Evolutionary conservation across 2,888 invertebrate species (phyloP), one percentile per base, ranked within the genome.

Genomic region (Anagyrus pseudococci): DNA sequence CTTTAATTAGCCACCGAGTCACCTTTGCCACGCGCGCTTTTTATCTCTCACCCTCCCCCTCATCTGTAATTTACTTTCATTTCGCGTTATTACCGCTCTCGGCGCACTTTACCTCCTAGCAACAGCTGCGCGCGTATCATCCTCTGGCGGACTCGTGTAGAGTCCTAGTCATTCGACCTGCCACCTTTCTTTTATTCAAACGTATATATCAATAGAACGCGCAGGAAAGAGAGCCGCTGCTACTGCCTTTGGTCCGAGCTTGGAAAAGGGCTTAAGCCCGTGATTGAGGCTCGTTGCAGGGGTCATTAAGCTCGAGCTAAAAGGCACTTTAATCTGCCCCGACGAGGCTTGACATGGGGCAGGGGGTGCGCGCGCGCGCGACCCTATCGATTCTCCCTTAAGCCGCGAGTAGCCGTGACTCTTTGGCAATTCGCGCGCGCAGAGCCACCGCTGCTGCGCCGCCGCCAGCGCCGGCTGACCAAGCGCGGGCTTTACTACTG

Each of bases 241-340:
- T 25, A 22, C 20, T 19, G 33, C 8, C 41, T 55, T n/a, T n/a
- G n/a, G n/a, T n/a, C n/a, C n/a, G n/a, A n/a, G n/a, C n/a, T n/a
- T n/a, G 20, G 58, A 25, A 49, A 49, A 68, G 71, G 68, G 68
- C 69, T 74, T 79, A 77, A 79, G n/a, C 78, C 77, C 74, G 67
- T 72, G 77, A 79, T 79, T 78, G 78, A 77, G 74, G 72, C 69
- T 68, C 69, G 71, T 71, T 75, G 73, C 72, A 73, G 73, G 77
- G 74, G 72, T 75, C 78, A 77, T 78, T 79, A 79, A 77, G 75
- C 74, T 69, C 61, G 72, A 72, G 73, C 74, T 75, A 75, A 77
- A 76, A 76, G 75, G 75, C 75, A 75, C 70, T 71, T 71, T 71
- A 74, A 73, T 76, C 74, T 72, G 72, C 68, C 70, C 41, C 41